Evolutionary conservation across 2,888 invertebrate genomes (phyloP).

Genomic region (Micoletzkya japonica): DNA sequence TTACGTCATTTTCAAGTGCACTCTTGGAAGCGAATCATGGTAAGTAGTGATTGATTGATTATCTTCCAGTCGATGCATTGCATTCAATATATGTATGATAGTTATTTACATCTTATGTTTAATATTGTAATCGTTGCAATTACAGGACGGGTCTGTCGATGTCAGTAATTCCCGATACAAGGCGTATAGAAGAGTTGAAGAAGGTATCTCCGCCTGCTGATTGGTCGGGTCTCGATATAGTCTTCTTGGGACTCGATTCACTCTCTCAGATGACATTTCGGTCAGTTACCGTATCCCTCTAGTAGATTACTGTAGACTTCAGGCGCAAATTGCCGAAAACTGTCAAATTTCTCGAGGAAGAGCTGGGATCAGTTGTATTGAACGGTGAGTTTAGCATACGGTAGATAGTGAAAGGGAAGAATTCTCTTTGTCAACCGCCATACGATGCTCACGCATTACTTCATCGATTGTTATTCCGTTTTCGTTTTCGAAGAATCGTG

Average conservation of each 20-base stretch:
- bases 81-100: too few species aligned
- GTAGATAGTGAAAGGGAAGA: too few species aligned
- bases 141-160: constrained; percentile 37
- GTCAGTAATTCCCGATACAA: constrained; percentile 29
- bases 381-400: constrained; percentile 19
- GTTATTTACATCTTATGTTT: not conserved
- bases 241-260: constrained; percentile 80
- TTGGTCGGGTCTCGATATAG: constrained; percentile 41
- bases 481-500: not conserved
- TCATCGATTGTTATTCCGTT: too few species aligned
- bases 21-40: constrained; percentile 34
- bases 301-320: not conserved
- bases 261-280: constrained; percentile 80
- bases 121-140: not conserved
- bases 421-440: too few species aligned
- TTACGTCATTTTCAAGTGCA: constrained; percentile 34
- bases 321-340: constrained; percentile 78
- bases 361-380: constrained; percentile 49
- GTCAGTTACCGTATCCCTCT: not conserved
- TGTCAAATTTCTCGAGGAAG: constrained; percentile 72
- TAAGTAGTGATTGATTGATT: not conserved
- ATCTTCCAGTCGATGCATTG: not conserved
- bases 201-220: constrained; percentile 8
- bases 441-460: too few species aligned
- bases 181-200: constrained; percentile 14